These are phyloP conservation scores for Salvelinus namaycush DNA, from an alignment of 2,113 vertebrate genomes.

Conservation along the genomic window DNA sequence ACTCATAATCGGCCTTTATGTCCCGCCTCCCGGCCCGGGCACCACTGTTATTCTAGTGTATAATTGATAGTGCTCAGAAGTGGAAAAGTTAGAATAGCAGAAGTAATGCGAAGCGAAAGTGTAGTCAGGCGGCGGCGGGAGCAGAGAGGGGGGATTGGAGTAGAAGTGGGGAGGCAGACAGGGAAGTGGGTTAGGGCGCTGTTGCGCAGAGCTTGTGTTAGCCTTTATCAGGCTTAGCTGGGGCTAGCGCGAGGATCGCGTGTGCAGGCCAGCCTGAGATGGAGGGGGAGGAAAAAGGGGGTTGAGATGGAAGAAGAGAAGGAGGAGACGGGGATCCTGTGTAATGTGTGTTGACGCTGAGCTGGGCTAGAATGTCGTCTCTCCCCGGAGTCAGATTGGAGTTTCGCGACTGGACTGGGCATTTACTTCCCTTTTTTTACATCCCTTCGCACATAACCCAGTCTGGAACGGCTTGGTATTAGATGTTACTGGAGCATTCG, in stretches of 20 bases:
- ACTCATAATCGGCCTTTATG: slow-evolving; percentile 96
- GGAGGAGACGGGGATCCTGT: slow-evolving; percentile 23
- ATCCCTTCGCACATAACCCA: not conserved
- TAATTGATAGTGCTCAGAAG: slow-evolving; percentile 97
- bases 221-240: slow-evolving; percentile 64
- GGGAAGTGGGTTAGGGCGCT: slow-evolving; percentile 18
- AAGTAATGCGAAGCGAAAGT: slow-evolving; percentile 90
- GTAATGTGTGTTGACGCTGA: too few relatives aligned
- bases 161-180: slow-evolving; percentile 51
- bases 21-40: slow-evolving; percentile 79
- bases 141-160: slow-evolving; percentile 59
- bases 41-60: slow-evolving; percentile 98
- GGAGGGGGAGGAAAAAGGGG: slow-evolving; percentile 9
- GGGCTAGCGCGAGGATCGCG: slow-evolving; percentile 65
- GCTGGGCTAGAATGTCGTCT: slow-evolving; percentile 64
- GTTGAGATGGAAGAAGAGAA: slow-evolving; percentile 19
- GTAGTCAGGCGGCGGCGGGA: slow-evolving; percentile 64
- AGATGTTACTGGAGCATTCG: not conserved
- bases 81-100: slow-evolving; percentile 99
- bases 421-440: not conserved
- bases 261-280: slow-evolving; percentile 68
- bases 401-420: not conserved
- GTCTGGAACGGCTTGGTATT: not conserved
- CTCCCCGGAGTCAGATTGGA: slow-evolving; percentile 38
- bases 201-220: slow-evolving; percentile 63